These are phyloP conservation scores for Coracopsis vasa DNA, from an alignment of 2,113 vertebrate genomes.

Conservation along the genomic window DNA sequence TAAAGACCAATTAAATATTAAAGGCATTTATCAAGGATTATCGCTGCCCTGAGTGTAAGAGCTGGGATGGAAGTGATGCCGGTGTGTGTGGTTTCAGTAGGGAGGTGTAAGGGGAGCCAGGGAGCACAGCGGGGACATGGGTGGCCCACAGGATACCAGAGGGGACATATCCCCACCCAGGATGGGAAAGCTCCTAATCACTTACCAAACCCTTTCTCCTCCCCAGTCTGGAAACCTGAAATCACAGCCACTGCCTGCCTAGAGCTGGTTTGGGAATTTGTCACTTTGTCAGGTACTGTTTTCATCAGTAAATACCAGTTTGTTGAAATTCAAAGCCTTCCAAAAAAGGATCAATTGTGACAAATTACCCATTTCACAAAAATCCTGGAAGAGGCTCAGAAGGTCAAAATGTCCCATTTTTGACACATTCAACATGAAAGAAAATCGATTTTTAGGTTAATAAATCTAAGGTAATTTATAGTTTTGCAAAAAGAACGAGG, in stretches of 20 bases:
- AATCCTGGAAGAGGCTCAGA: conserved; percentile 12
- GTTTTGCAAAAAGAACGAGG: conserved; percentile 26
- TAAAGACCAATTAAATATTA: conserved; percentile 51
- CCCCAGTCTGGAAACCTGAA: background rate
- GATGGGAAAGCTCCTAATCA: background rate
- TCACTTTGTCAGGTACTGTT: background rate
- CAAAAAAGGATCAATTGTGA: conserved; percentile 45
- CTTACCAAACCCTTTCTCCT: background rate
- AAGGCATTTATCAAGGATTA: conserved; percentile 35
- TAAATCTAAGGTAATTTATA: conserved; percentile 45
- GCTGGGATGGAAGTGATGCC: background rate
- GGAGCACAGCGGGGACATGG: background rate
- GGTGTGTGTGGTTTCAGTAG: background rate
- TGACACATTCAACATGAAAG: conserved; percentile 18
- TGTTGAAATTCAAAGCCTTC: conserved; percentile 35
- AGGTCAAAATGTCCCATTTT: conserved; percentile 39
- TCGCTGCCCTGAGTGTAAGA: background rate
- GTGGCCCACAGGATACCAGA: background rate
- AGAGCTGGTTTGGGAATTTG: background rate
- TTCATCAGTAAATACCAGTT: conserved; percentile 34
- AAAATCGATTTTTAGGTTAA: conserved; percentile 48
- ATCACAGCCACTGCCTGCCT: background rate
- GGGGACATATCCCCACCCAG: background rate
- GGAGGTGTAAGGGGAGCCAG: background rate
- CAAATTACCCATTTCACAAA: conserved; percentile 39